Evolutionary conservation across 1,140 invertebrate species (phyloP).

Genomic region (Araneus ventricosus): DNA sequence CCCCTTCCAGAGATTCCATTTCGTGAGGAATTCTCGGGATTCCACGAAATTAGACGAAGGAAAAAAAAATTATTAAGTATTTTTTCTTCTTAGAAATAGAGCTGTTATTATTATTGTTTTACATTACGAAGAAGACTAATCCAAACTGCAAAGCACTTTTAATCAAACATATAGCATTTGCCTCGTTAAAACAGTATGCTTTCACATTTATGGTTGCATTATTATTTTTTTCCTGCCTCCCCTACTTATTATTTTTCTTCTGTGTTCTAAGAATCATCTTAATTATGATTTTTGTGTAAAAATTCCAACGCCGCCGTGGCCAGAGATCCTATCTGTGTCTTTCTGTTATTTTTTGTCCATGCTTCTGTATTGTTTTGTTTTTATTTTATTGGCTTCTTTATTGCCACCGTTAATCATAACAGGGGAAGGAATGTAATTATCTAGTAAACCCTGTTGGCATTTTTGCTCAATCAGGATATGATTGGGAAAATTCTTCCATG

Average conservation of each 20-base stretch:
- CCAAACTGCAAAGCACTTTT: neutral
- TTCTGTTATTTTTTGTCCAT: neutral
- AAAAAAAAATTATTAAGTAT: neutral
- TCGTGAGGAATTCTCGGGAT: constrained; percentile 6
- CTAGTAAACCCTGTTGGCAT: constrained; percentile 13
- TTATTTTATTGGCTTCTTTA: neutral
- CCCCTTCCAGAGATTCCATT: neutral
- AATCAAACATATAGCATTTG: neutral
- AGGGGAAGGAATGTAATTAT: constrained; percentile 19
- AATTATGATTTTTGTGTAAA: constrained; percentile 25
- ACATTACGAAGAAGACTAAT: neutral
- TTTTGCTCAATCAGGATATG: constrained; percentile 33
- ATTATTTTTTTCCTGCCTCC: neutral
- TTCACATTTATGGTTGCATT: neutral
- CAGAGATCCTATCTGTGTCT: neutral
- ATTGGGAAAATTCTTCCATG: neutral
- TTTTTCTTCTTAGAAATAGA: neutral
- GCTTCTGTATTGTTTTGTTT: neutral
- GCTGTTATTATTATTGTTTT: neutral
- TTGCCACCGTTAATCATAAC: neutral
- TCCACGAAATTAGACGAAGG: neutral
- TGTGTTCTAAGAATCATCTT: neutral
- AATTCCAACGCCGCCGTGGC: neutral
- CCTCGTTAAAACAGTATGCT: constrained; percentile 27
- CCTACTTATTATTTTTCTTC: neutral